A percentile compares a stretch with the other conserved stretches of the same genome.
phyloP scores from a whole-genome alignment of 2,797 vertebrate genomes.

The Microcaecilia unicolor region DNA sequence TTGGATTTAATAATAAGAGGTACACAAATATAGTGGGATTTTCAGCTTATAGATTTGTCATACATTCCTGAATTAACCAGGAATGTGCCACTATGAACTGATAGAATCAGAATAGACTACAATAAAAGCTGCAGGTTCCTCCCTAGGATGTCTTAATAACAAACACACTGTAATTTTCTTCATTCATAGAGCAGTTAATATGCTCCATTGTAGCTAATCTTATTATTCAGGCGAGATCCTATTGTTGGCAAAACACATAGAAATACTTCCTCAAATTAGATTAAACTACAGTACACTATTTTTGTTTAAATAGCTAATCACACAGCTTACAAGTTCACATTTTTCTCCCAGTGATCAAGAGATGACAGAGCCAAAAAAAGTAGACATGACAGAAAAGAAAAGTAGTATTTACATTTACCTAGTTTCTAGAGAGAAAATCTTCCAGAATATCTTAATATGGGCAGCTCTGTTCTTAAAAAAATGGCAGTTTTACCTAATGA shows the following conservation, averaged over 20 bases:
- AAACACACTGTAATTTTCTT: neutral
- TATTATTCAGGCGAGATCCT: neutral
- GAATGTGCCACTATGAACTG: too few relatives aligned
- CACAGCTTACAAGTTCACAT: too few relatives aligned
- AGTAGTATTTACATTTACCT: neutral
- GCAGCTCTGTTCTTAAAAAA: neutral
- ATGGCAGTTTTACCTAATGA: neutral
- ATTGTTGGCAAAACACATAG: neutral
- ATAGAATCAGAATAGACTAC: too few relatives aligned
- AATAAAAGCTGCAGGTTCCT: too few relatives aligned
- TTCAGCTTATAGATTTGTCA: too few relatives aligned
- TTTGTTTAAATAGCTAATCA: neutral
- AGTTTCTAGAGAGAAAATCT: constrained; percentile 1
- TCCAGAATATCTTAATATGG: neutral
- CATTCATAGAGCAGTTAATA: neutral
- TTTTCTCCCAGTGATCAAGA: neutral
- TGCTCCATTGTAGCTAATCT: neutral
- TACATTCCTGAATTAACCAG: too few relatives aligned
- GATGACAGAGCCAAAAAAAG: neutral
- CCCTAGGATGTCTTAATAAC: too few relatives aligned
- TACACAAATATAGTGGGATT: too few relatives aligned
- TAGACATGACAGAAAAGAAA: neutral
- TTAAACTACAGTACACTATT: neutral
- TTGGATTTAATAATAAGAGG: too few relatives aligned
- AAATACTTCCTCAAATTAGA: neutral